Conservation (phyloP, 2,113 vertebrate genomes). For the Solea senegalensis region DNA sequence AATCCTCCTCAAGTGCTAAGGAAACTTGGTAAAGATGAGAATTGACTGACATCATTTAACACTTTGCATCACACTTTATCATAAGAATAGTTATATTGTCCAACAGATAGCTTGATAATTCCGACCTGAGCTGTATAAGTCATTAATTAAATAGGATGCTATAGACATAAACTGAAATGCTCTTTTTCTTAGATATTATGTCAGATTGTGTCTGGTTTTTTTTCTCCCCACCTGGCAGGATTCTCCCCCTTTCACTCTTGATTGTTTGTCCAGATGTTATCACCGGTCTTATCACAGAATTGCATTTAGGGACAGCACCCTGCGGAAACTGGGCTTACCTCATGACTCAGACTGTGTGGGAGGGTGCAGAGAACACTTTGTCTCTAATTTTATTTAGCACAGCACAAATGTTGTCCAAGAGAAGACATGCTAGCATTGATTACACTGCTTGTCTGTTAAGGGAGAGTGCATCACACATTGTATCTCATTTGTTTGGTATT, state of each 20-base stretch:
- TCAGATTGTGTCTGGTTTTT: conserved; percentile 45
- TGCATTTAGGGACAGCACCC: conserved; percentile 56
- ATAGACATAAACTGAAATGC: conserved; percentile 32
- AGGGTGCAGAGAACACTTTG: conserved; percentile 1
- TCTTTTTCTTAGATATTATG: conserved; percentile 48
- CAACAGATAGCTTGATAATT: conserved; percentile 17
- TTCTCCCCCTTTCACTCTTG: conserved; percentile 56
- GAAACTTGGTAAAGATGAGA: conserved; percentile 21
- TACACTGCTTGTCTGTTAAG: neutral
- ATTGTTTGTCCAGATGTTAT: conserved; percentile 63
- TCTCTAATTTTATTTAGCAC: conserved; percentile 9
- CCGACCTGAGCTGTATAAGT: conserved; percentile 21
- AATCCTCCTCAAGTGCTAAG: conserved; percentile 25
- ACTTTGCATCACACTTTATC: conserved; percentile 38
- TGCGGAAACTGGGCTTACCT: conserved; percentile 35
- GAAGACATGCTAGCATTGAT: neutral
- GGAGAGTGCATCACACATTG: neutral
- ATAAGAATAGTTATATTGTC: conserved; percentile 25
- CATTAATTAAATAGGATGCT: conserved; percentile 64
- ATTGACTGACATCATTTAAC: conserved; percentile 30
- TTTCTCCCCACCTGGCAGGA: conserved; percentile 43
- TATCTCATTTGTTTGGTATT: conserved; percentile 13
- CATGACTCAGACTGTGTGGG: conserved; percentile 21
- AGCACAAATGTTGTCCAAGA: neutral
- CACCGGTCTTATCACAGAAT: conserved; percentile 58